Percentiles rank a stretch among this genome's conserved stretches.
phyloP scores from a whole-genome alignment of 2,797 vertebrate genomes.

The Anomalospiza imberbis region DNA sequence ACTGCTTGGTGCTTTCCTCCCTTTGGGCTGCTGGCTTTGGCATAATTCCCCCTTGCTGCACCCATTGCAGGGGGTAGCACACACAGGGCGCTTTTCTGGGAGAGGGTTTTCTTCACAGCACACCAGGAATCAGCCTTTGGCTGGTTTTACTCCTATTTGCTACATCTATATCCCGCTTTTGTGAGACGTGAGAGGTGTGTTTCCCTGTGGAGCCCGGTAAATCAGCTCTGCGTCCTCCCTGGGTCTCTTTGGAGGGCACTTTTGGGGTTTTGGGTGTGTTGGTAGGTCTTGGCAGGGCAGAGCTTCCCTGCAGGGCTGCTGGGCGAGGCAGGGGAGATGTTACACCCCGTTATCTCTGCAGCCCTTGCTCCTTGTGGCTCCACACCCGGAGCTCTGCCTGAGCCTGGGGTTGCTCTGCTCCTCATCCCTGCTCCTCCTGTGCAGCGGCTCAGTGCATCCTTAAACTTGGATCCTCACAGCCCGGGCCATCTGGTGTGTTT shows the following conservation, averaged over 20 bases:
- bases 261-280: accelerated
- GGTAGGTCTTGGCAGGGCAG: background rate
- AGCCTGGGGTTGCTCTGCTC: background rate
- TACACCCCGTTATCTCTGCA: background rate
- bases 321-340: background rate
- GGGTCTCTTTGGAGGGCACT: background rate
- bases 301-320: background rate
- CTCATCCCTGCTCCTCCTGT: background rate
- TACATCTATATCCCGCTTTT: background rate
- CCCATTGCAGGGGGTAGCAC: background rate
- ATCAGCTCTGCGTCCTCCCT: background rate
- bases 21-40: background rate
- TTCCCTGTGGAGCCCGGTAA: background rate
- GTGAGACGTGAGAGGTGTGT: accelerated
- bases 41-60: background rate
- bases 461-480: background rate
- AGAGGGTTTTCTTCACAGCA: background rate
- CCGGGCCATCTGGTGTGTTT: conserved; percentile 9
- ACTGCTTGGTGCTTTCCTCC: background rate
- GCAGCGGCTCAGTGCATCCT: background rate
- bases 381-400: accelerated
- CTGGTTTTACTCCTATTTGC: background rate
- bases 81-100: background rate
- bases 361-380: background rate
- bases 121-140: background rate